Evolutionary conservation across 2,888 invertebrate species (phyloP).

Genomic region (Lottia scabra): DNA sequence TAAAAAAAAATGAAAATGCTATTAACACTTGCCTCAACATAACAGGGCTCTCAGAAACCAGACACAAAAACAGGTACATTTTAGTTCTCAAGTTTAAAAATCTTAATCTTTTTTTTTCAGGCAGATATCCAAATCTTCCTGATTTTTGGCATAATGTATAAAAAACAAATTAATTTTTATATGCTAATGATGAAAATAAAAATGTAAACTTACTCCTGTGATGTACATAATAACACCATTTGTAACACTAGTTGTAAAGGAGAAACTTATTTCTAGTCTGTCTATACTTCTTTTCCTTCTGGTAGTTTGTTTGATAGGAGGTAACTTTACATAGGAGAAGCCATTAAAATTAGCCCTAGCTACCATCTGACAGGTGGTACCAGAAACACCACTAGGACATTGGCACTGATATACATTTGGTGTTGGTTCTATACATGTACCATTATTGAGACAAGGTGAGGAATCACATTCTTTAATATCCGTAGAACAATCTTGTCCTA

Average conservation of each 20-base stretch:
- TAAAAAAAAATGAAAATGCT: no score
- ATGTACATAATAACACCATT: slow-evolving; percentile 51
- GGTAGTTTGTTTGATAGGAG: slow-evolving; percentile 21
- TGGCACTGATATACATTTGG: slow-evolving; percentile 71
- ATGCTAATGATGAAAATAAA: no score
- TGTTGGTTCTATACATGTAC: slow-evolving; percentile 91
- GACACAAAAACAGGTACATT: no score
- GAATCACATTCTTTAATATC: slow-evolving; percentile 70
- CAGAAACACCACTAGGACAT: slow-evolving; percentile 53
- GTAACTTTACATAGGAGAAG: slow-evolving; percentile 36
- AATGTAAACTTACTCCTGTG: slow-evolving; percentile 52
- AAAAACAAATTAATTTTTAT: no score
- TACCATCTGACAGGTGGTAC: slow-evolving; percentile 51
- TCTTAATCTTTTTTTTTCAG: no score
- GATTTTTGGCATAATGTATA: no score
- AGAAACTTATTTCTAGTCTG: slow-evolving; percentile 33
- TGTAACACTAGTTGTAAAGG: slow-evolving; percentile 47
- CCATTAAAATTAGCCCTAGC: slow-evolving; percentile 55
- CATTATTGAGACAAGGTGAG: slow-evolving; percentile 87
- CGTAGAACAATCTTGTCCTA: slow-evolving; percentile 41
- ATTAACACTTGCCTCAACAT: no score
- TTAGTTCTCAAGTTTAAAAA: no score
- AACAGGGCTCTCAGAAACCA: no score
- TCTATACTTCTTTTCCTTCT: slow-evolving; percentile 17
- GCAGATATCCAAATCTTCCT: no score